phyloP scores from a whole-genome alignment of 2,888 invertebrate species.

The Ochlodes sylvanus region DNA sequence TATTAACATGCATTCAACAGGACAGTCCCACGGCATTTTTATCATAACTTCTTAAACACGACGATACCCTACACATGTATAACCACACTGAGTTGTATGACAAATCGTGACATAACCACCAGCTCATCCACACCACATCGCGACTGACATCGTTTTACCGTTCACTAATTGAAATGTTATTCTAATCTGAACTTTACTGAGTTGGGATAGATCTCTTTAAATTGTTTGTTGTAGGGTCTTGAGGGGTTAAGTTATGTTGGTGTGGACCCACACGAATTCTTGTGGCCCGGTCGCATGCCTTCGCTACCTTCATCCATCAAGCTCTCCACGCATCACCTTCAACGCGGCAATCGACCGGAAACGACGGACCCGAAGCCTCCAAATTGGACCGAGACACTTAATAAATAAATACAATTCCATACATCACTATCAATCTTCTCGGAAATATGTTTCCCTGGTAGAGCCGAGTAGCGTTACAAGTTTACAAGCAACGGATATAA shows the following conservation, averaged over 20 bases:
- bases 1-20: slow-evolving; percentile 35
- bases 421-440: slow-evolving; percentile 48
- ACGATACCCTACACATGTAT: slow-evolving; percentile 57
- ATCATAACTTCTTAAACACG: slow-evolving; percentile 73
- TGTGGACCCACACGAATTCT: slow-evolving; percentile 65
- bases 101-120: slow-evolving; percentile 83
- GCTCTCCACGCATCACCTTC: slow-evolving; percentile 79
- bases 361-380: slow-evolving; percentile 63
- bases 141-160: slow-evolving; percentile 14
- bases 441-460: slow-evolving; percentile 37
- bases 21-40: slow-evolving; percentile 76
- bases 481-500: slow-evolving; percentile 14
- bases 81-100: slow-evolving; percentile 80
- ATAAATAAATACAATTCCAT: slow-evolving; percentile 47
- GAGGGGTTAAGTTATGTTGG: slow-evolving; percentile 47
- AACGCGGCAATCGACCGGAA: slow-evolving; percentile 77
- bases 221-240: background rate
- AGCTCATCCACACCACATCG: slow-evolving; percentile 51
- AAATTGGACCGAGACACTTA: slow-evolving; percentile 59
- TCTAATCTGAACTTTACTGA: slow-evolving; percentile 50
- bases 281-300: slow-evolving; percentile 71
- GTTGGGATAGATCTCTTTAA: slow-evolving; percentile 44
- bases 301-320: slow-evolving; percentile 81
- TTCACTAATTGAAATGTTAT: slow-evolving; percentile 19
- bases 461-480: slow-evolving; percentile 26